Conservation (phyloP, 2,888 invertebrate genomes). For the Calameuta pallipes region DNA sequence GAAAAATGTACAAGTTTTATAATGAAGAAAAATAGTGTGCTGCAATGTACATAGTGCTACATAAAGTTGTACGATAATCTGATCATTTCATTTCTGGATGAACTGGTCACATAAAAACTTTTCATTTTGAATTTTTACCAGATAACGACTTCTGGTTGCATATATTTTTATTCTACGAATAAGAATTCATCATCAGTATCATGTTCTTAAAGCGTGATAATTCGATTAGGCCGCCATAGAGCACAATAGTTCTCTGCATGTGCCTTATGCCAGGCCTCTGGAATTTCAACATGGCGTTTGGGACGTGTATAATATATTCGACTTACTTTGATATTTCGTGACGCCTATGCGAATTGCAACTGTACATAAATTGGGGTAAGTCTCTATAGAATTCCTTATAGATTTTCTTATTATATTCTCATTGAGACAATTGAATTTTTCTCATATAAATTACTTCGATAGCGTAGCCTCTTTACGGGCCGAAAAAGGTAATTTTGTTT, state of each 20-base stretch:
- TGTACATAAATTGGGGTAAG: slow-evolving; percentile 7
- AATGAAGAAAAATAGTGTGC: too few species aligned
- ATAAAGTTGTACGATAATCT: not conserved
- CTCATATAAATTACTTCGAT: not conserved
- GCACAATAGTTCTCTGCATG: not conserved
- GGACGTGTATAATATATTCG: slow-evolving; percentile 17
- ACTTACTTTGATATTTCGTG: slow-evolving; percentile 14
- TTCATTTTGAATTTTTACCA: not conserved
- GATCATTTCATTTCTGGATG: not conserved
- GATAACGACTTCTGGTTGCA: too few species aligned
- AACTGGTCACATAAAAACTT: not conserved
- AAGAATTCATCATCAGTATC: not conserved
- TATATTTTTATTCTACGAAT: not conserved
- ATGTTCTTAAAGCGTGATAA: not conserved
- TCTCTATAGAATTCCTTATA: not conserved
- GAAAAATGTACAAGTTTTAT: not conserved
- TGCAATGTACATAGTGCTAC: too few species aligned
- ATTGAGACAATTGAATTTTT: not conserved
- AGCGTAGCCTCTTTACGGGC: slow-evolving; percentile 22
- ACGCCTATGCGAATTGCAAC: not conserved
- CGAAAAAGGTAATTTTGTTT: slow-evolving; percentile 13
- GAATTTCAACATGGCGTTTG: slow-evolving; percentile 22
- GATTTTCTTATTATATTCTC: not conserved
- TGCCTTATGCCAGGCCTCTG: slow-evolving; percentile 22
- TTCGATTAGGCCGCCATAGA: slow-evolving; percentile 17